Base-by-base conservation (phyloP, 2,113 vertebrate species). In the Albula goreensis region DNA sequence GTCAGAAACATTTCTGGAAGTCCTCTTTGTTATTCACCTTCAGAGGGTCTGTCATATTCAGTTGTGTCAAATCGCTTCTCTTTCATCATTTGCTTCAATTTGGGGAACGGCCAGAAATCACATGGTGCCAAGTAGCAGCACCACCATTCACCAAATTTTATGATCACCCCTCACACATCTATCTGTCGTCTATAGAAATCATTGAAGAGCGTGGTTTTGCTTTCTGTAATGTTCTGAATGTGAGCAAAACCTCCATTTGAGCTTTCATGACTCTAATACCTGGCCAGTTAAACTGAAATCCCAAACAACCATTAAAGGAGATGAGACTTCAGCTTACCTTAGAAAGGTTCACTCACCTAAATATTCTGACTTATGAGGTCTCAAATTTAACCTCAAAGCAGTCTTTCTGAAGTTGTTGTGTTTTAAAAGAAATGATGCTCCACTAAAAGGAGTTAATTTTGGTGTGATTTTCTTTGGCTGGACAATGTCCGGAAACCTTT, bases 401-500 rank as follows among this genome's bases (percentile, higher is more conserved):
- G 31, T 41, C 31, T 41, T 41, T 41, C 31, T 41, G 1, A 78
- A 31, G 41, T 78, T 50, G 12, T 25, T 79, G 12, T 1, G 13
- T 8, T 3, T 81, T 53, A 51, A 53, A 79, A 79, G 22, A n/a
- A 52, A 53, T 25, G 80, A 22, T 48, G 87, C 88, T 85, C 48
- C 83, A 60, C 86, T 90, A 87, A 87, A 84, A 86, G 85, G 86
- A 85, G 91, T 91, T 91, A 85, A 87, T 85, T 91, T 85, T 85
- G 17, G 85, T 86, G 87, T 86, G 63, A 91, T 91, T 88, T 82
- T 92, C 84, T 92, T 81, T 86, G 87, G 86, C 48, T 70, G 77
- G 88, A 70, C 87, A 85, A 81, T 88, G 89, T 84, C 86, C 77
- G 60, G 81, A 88, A 89, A 86, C 89, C 89, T 74, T 83, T 94